phyloP scores from a whole-genome alignment of 2,797 vertebrate species.

The Galago senegalensis region DNA sequence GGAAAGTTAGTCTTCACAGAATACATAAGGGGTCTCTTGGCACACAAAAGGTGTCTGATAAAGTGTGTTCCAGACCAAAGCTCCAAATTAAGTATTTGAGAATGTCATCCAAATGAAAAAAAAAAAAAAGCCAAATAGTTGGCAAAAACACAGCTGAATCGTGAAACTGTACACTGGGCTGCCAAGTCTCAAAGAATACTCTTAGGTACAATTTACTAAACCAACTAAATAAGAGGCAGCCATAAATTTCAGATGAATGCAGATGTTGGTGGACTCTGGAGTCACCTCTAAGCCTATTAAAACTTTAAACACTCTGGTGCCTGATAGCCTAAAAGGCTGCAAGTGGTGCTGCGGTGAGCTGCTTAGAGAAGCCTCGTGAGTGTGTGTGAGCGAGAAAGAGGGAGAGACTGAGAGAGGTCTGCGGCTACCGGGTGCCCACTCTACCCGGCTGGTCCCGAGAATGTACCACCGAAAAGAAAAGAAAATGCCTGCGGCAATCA shows the following conservation, averaged over 20 bases:
- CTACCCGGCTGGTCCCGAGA: not conserved
- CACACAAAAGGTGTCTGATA: constrained; percentile 88
- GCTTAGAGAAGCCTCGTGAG: constrained; percentile 53
- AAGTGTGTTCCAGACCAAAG: constrained; percentile 86
- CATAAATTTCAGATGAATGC: constrained; percentile 83
- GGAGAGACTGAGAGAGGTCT: not conserved
- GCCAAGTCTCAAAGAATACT: constrained; percentile 86
- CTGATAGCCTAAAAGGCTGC: constrained; percentile 83
- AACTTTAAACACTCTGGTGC: constrained; percentile 83
- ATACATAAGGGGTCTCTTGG: constrained; percentile 85
- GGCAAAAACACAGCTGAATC: constrained; percentile 84
- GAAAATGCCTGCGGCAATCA: not conserved
- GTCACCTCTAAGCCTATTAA: constrained; percentile 88
- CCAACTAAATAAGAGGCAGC: constrained; percentile 83
- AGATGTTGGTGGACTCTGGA: constrained; percentile 82
- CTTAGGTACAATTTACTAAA: constrained; percentile 87
- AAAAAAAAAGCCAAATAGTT: constrained; percentile 76
- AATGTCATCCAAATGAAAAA: constrained; percentile 83
- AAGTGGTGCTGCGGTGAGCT: constrained; percentile 59
- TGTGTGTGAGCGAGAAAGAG: not conserved
- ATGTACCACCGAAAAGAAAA: constrained; percentile 33
- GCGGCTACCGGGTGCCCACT: not conserved
- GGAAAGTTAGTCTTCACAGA: constrained; percentile 85
- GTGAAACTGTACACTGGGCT: constrained; percentile 80
- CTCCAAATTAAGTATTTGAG: constrained; percentile 88